Evolutionary conservation across 2,797 vertebrate genomes (phyloP).

Genomic region (Channallabes apus): DNA sequence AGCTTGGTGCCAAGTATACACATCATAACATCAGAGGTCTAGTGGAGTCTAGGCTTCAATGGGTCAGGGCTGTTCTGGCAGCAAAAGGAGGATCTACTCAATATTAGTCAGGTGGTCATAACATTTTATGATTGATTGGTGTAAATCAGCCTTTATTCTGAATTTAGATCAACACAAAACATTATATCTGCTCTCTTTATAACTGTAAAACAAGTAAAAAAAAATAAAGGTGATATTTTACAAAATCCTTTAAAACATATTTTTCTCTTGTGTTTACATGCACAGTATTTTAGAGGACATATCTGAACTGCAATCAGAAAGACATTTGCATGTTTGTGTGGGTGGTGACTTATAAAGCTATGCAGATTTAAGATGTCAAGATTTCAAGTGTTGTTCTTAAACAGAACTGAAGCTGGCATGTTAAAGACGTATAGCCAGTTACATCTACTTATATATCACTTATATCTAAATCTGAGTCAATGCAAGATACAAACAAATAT

Average conservation of each 20-base stretch:
- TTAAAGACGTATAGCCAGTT: not conserved
- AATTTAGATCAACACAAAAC: not conserved
- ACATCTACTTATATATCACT: not conserved
- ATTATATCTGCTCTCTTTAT: not conserved
- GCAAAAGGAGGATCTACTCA: too few species aligned
- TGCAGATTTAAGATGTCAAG: constrained; percentile 43
- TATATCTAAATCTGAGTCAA: not conserved
- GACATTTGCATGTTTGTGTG: constrained; percentile 41
- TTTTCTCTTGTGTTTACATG: constrained; percentile 22
- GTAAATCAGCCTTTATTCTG: constrained; percentile 1
- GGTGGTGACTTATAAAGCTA: constrained; percentile 38
- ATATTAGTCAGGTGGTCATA: too few species aligned
- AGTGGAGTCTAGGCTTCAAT: too few species aligned
- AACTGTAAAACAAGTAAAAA: not conserved
- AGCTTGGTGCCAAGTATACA: too few species aligned
- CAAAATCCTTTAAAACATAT: constrained; percentile 1
- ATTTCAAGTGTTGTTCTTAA: constrained; percentile 7
- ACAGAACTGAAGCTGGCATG: constrained; percentile 1
- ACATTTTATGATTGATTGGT: too few species aligned
- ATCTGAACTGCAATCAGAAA: constrained; percentile 38
- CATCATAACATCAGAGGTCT: too few species aligned
- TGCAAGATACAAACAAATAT: not conserved
- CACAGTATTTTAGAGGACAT: constrained; percentile 35
- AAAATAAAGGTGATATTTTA: not conserved
- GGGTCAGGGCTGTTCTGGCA: too few species aligned